Percentiles rank a stretch among this genome's conserved stretches.
Evolutionary conservation across 2,113 vertebrate species (phyloP).

Genomic region (Megalops atlanticus): DNA sequence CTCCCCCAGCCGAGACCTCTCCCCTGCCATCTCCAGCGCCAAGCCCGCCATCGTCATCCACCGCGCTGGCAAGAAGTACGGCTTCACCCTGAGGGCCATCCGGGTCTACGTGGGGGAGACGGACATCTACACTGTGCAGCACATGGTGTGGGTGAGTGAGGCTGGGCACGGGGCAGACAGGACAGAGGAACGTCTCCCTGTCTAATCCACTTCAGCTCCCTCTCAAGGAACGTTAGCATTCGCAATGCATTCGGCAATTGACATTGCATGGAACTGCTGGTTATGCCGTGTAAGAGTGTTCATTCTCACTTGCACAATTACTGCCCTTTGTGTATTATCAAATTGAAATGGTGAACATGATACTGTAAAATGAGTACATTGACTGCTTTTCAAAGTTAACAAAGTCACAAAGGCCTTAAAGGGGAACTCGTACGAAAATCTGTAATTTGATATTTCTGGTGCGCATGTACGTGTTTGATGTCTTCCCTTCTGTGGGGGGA

Average conservation of each 20-base stretch:
- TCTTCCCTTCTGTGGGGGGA: neutral
- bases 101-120: slow-evolving; percentile 96
- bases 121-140: slow-evolving; percentile 94
- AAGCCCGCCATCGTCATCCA: slow-evolving; percentile 91
- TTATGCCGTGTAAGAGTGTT: neutral
- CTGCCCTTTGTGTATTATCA: neutral
- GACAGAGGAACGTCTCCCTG: neutral
- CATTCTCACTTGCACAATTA: neutral
- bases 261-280: neutral
- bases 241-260: neutral
- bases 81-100: slow-evolving; percentile 94
- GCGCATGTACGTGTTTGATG: too few species aligned
- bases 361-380: neutral
- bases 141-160: slow-evolving; percentile 94
- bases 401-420: neutral
- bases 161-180: neutral
- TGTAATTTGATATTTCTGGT: too few species aligned
- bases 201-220: neutral
- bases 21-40: slow-evolving; percentile 77
- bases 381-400: neutral
- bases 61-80: slow-evolving; percentile 93
- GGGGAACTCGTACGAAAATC: neutral
- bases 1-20: slow-evolving; percentile 92
- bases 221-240: neutral
- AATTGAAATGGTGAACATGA: neutral